Conservation (phyloP, 2,113 vertebrate species). For the human region DNA sequence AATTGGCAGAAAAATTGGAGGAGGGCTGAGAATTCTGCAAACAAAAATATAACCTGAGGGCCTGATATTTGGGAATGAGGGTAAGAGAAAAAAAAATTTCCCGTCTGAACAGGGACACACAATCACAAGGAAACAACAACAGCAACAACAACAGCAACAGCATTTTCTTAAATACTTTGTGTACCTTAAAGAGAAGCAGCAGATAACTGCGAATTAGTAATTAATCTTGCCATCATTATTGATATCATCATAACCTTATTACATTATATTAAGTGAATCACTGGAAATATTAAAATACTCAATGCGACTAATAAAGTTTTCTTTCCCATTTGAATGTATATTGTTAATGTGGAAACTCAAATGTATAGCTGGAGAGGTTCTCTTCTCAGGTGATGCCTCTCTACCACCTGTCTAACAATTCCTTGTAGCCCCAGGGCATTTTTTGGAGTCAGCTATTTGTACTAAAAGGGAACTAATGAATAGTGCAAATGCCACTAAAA, state of each 20-base stretch:
- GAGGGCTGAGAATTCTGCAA: neutral
- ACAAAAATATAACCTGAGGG: neutral
- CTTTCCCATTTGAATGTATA: neutral
- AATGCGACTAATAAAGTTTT: neutral
- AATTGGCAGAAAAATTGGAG: constrained; percentile 9
- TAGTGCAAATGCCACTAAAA: constrained; percentile 72
- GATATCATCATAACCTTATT: neutral
- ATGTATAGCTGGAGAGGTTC: neutral
- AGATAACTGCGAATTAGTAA: neutral
- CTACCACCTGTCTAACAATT: constrained; percentile 72
- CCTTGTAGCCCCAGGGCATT: constrained; percentile 48
- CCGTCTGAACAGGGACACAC: neutral
- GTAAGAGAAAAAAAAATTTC: neutral
- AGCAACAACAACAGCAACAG: rapidly evolving
- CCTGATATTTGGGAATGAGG: constrained; percentile 23
- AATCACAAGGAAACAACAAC: neutral
- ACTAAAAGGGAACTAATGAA: constrained; percentile 73
- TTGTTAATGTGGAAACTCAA: neutral
- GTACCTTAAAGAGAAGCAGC: neutral
- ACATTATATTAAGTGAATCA: neutral
- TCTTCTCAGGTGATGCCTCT: constrained; percentile 41
- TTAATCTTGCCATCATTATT: neutral
- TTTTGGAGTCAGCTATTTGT: constrained; percentile 64
- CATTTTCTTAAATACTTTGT: neutral
- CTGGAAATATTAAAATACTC: neutral